A percentile compares a stretch with the other conserved stretches of the same genome.
Evolutionary conservation across 2,797 vertebrate species (phyloP).

Genomic region (Allochrocebus solatus): DNA sequence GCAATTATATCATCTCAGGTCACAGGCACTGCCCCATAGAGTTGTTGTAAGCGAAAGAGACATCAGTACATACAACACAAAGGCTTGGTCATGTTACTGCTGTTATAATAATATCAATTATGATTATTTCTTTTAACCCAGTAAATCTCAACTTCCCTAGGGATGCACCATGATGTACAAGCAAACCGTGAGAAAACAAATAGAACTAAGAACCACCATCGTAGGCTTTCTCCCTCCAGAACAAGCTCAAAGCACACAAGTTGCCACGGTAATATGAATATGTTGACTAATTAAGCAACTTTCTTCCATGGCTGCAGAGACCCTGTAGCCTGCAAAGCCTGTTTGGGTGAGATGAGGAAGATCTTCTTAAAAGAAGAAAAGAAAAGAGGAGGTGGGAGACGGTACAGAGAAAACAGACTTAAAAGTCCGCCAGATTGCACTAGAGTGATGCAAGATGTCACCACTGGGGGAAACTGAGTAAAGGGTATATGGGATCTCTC

Average conservation of each 20-base stretch:
- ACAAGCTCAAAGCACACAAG: not conserved
- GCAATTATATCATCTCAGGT: not conserved
- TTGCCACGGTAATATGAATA: not conserved
- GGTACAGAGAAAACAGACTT: not conserved
- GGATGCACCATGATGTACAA: fast-evolving
- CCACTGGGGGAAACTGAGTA: not conserved
- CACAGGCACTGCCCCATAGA: not conserved
- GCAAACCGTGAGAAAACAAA: fast-evolving
- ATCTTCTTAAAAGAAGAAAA: not conserved
- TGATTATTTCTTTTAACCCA: not conserved
- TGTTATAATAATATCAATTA: fast-evolving
- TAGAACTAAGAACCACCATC: fast-evolving
- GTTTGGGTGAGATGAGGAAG: not conserved
- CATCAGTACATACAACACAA: not conserved
- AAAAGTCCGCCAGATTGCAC: not conserved
- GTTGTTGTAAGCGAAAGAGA: not conserved
- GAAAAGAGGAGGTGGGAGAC: not conserved
- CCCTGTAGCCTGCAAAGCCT: not conserved
- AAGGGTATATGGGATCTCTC: not conserved
- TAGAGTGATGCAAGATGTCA: fast-evolving
- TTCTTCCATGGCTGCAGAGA: not conserved
- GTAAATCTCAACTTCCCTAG: not conserved
- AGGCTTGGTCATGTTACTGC: not conserved
- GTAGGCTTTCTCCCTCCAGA: not conserved
- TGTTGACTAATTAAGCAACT: not conserved